Evolutionary conservation across 2,888 invertebrate genomes (phyloP).

Genomic region (Eupithecia exiguata): DNA sequence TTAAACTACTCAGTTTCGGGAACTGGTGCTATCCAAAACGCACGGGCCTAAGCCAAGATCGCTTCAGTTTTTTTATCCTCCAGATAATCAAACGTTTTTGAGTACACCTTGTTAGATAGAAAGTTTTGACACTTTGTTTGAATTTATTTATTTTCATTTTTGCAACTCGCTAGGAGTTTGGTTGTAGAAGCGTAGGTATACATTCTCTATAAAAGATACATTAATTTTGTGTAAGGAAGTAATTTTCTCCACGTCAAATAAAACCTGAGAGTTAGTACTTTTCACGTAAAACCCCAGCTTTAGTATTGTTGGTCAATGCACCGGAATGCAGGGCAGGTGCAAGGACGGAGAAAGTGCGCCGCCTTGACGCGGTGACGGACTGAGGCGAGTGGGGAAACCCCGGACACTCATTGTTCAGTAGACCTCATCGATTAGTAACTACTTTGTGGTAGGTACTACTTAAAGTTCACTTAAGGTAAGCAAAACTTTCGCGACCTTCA

Average conservation of each 20-base stretch:
- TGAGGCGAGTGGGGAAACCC: slow-evolving; percentile 18
- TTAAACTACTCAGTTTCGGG: too few species aligned
- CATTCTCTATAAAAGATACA: too few species aligned
- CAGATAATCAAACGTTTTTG: too few species aligned
- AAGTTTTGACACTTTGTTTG: too few species aligned
- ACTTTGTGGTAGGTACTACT: background rate
- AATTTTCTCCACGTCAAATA: background rate
- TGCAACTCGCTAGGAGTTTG: too few species aligned
- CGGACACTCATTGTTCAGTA: slow-evolving; percentile 13
- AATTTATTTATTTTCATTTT: too few species aligned
- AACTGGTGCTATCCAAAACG: too few species aligned
- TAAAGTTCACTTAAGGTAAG: background rate
- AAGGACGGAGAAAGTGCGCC: slow-evolving; percentile 26
- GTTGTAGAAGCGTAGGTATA: too few species aligned
- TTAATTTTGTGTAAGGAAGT: too few species aligned
- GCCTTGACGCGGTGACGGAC: slow-evolving; percentile 19
- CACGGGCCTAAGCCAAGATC: too few species aligned
- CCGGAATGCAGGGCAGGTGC: slow-evolving; percentile 21
- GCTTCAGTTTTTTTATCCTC: too few species aligned
- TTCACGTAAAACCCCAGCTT: background rate
- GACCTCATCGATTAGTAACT: slow-evolving; percentile 1
- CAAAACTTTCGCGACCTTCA: background rate
- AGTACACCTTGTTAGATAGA: too few species aligned
- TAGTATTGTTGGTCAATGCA: slow-evolving; percentile 19
- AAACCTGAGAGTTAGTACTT: background rate